Evolutionary conservation across 2,888 invertebrate genomes (phyloP), one percentile per base, ranked within the genome.

Genomic region (Syritta pipiens): DNA sequence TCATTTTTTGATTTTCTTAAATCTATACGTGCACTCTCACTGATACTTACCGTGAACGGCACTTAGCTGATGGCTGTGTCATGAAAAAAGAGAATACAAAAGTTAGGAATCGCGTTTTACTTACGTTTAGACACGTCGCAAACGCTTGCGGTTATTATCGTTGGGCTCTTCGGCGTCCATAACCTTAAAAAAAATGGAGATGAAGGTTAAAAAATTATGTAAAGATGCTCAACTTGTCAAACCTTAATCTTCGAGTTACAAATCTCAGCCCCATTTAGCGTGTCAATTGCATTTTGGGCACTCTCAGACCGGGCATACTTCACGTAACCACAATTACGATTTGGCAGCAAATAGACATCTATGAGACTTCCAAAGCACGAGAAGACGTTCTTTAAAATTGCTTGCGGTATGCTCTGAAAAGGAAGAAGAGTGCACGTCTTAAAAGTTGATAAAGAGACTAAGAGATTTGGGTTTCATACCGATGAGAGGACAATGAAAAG

Each of bases 241-340:
- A 88, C 88, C 84, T 89, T 89, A 57, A 97, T 90, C 77, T 96
- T 92, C 19, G 95, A 93, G 19, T 96, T 96, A 84, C 94, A 95
- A 68, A 97, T 91, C 87, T 96, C 96, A 72, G 96, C 95, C 6
- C 96, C 97, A 86, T 97, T 96, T 44, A 97, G 89, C 0, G 86
- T 85, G 85, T 90, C 83, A 49, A 89, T 88, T 0, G 89, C 89
- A 71, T 84, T 85, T 53, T 86, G 85, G 0, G 97, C 97, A 77
- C 95, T 93, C 32, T 93, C 92, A 57, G 90, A 91, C 48, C 90
- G 91, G 2, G 96, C 94, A 89, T 94, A 97, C 84, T 96, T 95
- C 4, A 96, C 97, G 89, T 96, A 97, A 0, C 97, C 97, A 88
- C 96, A 97, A 85, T 96, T 97, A 86, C 96, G 95, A 86, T 96